These are phyloP conservation scores for Papilio machaon DNA, from an alignment of 1,140 invertebrate species.

Conservation along the genomic window DNA sequence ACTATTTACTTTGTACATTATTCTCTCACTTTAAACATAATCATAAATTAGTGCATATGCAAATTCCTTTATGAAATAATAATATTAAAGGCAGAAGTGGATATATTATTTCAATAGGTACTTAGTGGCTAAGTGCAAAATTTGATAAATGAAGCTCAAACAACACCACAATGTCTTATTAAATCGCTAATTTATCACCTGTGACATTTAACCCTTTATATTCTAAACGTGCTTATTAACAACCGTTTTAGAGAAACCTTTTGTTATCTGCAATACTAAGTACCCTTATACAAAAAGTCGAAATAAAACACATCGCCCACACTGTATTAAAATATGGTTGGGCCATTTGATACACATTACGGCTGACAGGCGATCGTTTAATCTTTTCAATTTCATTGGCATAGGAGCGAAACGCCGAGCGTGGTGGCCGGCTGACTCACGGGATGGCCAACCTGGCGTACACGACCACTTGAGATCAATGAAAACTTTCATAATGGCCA, in stretches of 20 bases:
- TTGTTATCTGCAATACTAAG: slow-evolving; percentile 16
- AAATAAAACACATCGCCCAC: slow-evolving; percentile 20
- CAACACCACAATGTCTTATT: not conserved
- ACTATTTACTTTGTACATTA: not conserved
- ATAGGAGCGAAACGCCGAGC: slow-evolving; percentile 55
- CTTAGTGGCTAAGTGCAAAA: not conserved
- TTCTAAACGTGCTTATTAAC: slow-evolving; percentile 9
- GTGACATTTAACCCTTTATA: not conserved
- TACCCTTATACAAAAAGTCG: not conserved
- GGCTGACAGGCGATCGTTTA: slow-evolving; percentile 70
- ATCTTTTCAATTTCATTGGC: slow-evolving; percentile 75
- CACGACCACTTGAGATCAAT: not conserved
- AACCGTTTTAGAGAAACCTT: slow-evolving; percentile 22
- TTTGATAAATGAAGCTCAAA: not conserved
- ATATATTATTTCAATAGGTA: not conserved
- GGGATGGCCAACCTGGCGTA: slow-evolving; percentile 48
- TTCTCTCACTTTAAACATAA: not conserved
- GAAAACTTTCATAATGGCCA: slow-evolving; percentile 3
- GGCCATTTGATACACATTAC: slow-evolving; percentile 72
- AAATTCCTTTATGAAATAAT: not conserved
- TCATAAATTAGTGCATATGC: not conserved
- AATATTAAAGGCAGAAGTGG: not conserved
- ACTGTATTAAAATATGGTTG: slow-evolving; percentile 58
- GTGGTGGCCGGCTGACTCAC: slow-evolving; percentile 68
- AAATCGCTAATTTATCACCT: not conserved